Base-by-base conservation (phyloP, 2,888 invertebrate genomes). In the Amaurobius ferox region DNA sequence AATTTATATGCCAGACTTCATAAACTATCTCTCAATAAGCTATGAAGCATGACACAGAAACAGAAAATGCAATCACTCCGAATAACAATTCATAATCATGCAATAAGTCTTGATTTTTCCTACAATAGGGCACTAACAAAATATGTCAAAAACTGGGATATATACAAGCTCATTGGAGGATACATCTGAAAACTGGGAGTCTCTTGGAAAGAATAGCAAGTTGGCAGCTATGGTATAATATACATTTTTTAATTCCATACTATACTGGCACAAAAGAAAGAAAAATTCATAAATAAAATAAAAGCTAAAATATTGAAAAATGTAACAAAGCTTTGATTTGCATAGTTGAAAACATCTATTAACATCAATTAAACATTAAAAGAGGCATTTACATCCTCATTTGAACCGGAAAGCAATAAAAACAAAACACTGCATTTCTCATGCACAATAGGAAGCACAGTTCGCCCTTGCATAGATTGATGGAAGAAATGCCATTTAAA, bases 291-390 rank as follows among this genome's bases (percentile, higher is more conserved):
- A 83, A 66, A 72, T 83, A 71, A 83, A 66, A 48, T 67, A 83
- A 77, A 70, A 70, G 44, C 61, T 44, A 70, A 83, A 55, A 73
- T 40, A 71, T 64, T 39, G 32, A 83, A 44, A 80, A 80, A 83
- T 72, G 44, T 77, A 77, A 83, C 77, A 77, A 67, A 67, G 67
- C 71, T 83, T 77, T 83, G 83, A 77, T 83, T 77, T 71, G 19
- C 71, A 72, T 30, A 39, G 35, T 70, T 62, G 70, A 23, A 30
- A 64, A 62, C 40, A 40, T 79, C 48, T 40, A 73, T 80, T 67
- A 79, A 78, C 30, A 64, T 72, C 32, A 35, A 23, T 40, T 35
- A 44, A 79, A 79, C 79, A 78, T 23, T 73, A 80, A 74, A 29
- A 16, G 30, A 35, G 70, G 16, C 23, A 39, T 7, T 28, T n/a